A percentile compares a stretch with the other conserved stretches of the same genome.
phyloP scores from a whole-genome alignment of 2,113 vertebrate species.

The Apus apus region DNA sequence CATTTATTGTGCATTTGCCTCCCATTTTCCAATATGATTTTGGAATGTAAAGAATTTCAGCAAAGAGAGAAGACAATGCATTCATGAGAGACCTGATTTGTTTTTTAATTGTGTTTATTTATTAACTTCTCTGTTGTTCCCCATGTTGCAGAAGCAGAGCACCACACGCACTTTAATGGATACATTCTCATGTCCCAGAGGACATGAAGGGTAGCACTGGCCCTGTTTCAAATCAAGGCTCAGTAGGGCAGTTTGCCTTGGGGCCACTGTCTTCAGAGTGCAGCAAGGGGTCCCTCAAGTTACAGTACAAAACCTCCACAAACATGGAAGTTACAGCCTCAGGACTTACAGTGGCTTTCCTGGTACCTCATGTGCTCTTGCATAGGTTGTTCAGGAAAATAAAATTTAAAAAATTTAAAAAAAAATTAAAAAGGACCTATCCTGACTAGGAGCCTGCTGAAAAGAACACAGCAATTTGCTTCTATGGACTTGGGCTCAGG shows the following conservation, averaged over 20 bases:
- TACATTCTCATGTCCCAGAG: background rate
- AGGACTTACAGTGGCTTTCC: background rate
- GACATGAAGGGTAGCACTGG: background rate
- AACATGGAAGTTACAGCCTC: background rate
- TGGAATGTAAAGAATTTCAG: slow-evolving; percentile 51
- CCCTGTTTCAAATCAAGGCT: background rate
- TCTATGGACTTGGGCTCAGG: background rate
- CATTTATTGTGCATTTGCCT: slow-evolving; percentile 30
- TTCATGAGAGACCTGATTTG: slow-evolving; percentile 39
- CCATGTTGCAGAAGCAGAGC: background rate
- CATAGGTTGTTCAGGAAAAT: background rate
- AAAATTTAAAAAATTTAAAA: too few species aligned
- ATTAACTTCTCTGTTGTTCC: slow-evolving; percentile 33
- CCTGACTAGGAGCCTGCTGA: background rate
- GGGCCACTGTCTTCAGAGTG: background rate
- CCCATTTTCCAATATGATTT: slow-evolving; percentile 24
- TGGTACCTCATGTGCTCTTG: background rate
- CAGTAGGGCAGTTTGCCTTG: background rate
- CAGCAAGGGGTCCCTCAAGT: background rate
- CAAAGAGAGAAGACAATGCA: slow-evolving; percentile 34
- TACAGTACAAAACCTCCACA: background rate
- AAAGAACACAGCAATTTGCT: background rate
- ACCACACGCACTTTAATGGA: background rate
- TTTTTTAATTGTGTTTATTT: slow-evolving; percentile 53
- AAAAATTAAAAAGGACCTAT: background rate